Base-by-base conservation (phyloP, 2,113 vertebrate species). In the Bambusicola thoracicus region DNA sequence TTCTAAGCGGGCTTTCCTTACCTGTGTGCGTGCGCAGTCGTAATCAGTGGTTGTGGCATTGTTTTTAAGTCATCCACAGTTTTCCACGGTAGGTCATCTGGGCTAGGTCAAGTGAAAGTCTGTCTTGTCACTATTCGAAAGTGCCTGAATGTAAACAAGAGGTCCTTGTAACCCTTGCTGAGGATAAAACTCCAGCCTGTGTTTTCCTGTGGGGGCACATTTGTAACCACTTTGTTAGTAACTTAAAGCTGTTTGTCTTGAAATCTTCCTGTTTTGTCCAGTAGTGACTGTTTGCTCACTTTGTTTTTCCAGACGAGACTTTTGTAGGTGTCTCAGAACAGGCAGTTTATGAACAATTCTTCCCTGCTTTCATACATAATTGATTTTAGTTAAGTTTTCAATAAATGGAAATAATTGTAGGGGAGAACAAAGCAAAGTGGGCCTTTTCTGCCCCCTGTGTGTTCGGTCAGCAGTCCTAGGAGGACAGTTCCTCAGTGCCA, bases 251-350 rank as follows among this genome's bases (percentile, higher is more conserved):
- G 20, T 43, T 87, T 86, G 91, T 95, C 93, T 92, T 91, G 82
- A 96, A 87, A 93, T 90, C 95, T 95, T 96, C 93, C 92, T 96
- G 91, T 91, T 95, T 97, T 91, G 78, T 94, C 94, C 94, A 92
- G 53, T 17, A 67, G 68, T 48, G 69, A 36, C 61, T 90, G 75
- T 66, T 85, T 69, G 82, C 84, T 94, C 69, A 21, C 73, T 75
- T 95, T 7, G 3, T 89, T 81, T 92, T 95, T 81, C 94, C 85
- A 90, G 95, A 90, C 51, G 55, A 93, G 76, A 25, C 7, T 3
- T 51, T 94, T 78, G 87, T 92, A 90, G 93, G 82, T 90, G 85
- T 36, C 59, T 95, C 15, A 85, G 51, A 87, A 24, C 32, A 43
- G 51, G 68, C 56, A 75, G 73, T 61, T 90, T 56, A 58, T 65